Evolutionary conservation across 1,140 invertebrate species (phyloP).

Genomic region (Pogonognathellus flavescens): DNA sequence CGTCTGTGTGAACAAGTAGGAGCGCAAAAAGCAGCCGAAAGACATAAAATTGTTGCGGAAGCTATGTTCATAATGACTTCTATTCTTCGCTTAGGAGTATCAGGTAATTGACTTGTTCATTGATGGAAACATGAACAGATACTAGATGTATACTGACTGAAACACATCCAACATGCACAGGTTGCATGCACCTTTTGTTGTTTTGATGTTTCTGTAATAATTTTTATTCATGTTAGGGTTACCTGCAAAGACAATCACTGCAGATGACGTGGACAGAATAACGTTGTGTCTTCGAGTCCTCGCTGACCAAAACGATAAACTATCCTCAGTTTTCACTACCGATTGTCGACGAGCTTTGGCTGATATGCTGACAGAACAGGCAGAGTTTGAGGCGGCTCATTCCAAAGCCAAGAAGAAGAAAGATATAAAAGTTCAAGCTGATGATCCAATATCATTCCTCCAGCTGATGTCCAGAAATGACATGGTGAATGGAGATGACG

Average conservation of each 20-base stretch:
- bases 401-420: conserved; percentile 77
- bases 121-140: too few species aligned
- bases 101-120: conserved; percentile 69
- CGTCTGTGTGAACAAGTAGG: conserved; percentile 75
- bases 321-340: conserved; percentile 79
- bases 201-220: too few species aligned
- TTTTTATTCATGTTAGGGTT: conserved; percentile 65
- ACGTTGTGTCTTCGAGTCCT: conserved; percentile 85
- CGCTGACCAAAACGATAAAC: conserved; percentile 75
- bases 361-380: conserved; percentile 87
- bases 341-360: conserved; percentile 86
- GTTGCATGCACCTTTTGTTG: too few species aligned
- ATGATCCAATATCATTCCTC: conserved; percentile 88
- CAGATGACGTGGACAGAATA: conserved; percentile 94
- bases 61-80: conserved; percentile 90
- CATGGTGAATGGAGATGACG: conserved; percentile 83
- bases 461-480: conserved; percentile 85
- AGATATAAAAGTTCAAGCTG: conserved; percentile 82
- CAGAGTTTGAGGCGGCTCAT: conserved; percentile 78
- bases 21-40: conserved; percentile 57
- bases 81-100: conserved; percentile 87
- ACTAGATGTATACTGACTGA: too few species aligned
- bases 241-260: conserved; percentile 83
- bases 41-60: conserved; percentile 83
- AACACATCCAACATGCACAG: too few species aligned